A percentile compares a stretch with the other conserved stretches of the same genome.
Conservation (phyloP, 2,113 vertebrate genomes). For the Physeter macrocephalus region DNA sequence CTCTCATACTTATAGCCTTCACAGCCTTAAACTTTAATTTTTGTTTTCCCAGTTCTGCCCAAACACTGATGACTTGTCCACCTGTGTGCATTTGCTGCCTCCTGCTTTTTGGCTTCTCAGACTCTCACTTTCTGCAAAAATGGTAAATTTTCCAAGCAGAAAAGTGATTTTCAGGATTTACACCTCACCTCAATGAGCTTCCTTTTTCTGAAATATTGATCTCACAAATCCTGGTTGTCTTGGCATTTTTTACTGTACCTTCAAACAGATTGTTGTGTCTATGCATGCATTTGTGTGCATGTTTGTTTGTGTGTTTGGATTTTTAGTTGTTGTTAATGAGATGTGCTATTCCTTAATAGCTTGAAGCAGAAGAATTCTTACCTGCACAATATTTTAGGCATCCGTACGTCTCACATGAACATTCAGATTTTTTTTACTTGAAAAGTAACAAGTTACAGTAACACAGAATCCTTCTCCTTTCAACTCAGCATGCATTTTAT, state of each 20-base stretch:
- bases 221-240: not conserved
- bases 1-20: not conserved
- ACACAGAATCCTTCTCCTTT: not conserved
- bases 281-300: not conserved
- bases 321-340: not conserved
- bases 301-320: not conserved
- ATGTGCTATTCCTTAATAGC: not conserved
- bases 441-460: not conserved
- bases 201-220: not conserved
- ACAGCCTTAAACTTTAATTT: not conserved
- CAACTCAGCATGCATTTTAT: not conserved
- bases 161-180: not conserved
- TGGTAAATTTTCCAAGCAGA: not conserved
- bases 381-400: not conserved
- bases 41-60: not conserved
- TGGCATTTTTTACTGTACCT: not conserved
- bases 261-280: not conserved
- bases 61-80: not conserved
- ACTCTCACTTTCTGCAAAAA: not conserved
- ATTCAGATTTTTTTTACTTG: not conserved
- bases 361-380: not conserved
- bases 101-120: not conserved
- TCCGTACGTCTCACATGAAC: not conserved
- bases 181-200: not conserved
- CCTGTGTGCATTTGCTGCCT: not conserved